These are phyloP conservation scores for Xenopus tropicalis DNA, from an alignment of 2,113 vertebrate species.

Conservation along the genomic window UCB_Xtro_10.0 CM004447.2:89784001-89784500, in stretches of 20 bases:
- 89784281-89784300: not conserved
- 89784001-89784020: too few relatives aligned
- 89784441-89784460: slow-evolving; percentile 7
- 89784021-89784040: too few relatives aligned
- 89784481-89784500: slow-evolving; percentile 4
- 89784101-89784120: too few relatives aligned
- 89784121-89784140: too few relatives aligned
- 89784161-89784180: too few relatives aligned
- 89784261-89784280: not conserved
- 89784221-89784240: not conserved
- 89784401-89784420: slow-evolving; percentile 22
- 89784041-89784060: too few relatives aligned
- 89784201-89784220: too few relatives aligned
- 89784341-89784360: slow-evolving; percentile 33
- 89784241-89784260: not conserved
- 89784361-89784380: slow-evolving; percentile 15
- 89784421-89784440: slow-evolving; percentile 22
- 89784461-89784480: slow-evolving; percentile 15
- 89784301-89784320: not conserved
- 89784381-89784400: slow-evolving; percentile 27
- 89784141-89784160: too few relatives aligned
- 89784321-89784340: slow-evolving; percentile 26
- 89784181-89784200: too few relatives aligned
- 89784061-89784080: too few relatives aligned
- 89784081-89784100: too few relatives aligned